Percentiles rank a stretch among this genome's conserved stretches.
phyloP scores from a whole-genome alignment of 2,888 invertebrate genomes.

The Pecten maximus region DNA sequence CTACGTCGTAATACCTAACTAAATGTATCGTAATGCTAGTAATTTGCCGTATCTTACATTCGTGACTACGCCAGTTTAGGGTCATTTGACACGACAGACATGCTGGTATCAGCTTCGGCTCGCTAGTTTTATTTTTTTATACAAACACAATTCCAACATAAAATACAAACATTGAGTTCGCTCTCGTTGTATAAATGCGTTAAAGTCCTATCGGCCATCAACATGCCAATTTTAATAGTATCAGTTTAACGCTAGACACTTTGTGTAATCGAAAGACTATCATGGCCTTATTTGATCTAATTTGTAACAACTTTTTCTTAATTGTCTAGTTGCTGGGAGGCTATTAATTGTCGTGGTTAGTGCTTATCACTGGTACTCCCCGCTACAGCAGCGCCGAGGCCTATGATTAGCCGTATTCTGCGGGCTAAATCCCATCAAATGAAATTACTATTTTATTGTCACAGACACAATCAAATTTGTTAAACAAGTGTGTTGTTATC shows the following conservation, averaged over 20 bases:
- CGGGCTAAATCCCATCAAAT: constrained; percentile 35
- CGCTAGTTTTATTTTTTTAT: not conserved
- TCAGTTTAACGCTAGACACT: not conserved
- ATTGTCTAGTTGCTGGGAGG: constrained; percentile 27
- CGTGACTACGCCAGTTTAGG: not conserved
- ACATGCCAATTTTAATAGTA: constrained; percentile 26
- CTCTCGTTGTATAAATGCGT: not conserved
- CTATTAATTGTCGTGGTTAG: constrained; percentile 17
- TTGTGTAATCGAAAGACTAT: constrained; percentile 27
- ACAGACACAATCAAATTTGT: constrained; percentile 52
- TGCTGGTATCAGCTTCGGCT: not conserved
- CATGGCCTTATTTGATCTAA: constrained; percentile 26
- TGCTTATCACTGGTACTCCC: not conserved
- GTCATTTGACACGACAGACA: not conserved
- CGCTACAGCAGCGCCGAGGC: constrained; percentile 10
- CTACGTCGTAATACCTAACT: too few species aligned
- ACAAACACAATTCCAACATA: not conserved
- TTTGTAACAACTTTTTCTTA: constrained; percentile 33
- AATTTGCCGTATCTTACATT: not conserved
- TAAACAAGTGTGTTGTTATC: constrained; percentile 48
- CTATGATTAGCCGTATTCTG: constrained; percentile 29
- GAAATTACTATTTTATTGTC: constrained; percentile 33
- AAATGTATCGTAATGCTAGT: not conserved
- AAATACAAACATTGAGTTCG: not conserved
- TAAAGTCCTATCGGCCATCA: not conserved